Conservation (phyloP, 2,113 vertebrate species). For the Bothrops jararaca region DNA sequence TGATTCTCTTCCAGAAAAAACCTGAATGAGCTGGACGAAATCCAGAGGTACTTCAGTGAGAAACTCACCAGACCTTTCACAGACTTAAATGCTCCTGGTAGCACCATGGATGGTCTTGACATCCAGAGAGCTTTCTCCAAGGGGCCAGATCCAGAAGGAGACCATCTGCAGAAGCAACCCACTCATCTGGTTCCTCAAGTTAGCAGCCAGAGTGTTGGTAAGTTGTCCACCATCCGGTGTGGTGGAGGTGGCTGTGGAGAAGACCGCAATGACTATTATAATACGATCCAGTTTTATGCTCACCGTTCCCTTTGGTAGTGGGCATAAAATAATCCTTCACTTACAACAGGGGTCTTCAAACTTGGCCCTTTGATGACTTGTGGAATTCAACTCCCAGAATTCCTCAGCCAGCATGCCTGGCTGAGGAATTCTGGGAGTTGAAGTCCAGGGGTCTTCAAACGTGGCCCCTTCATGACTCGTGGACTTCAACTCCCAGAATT, state of each 20-base stretch:
- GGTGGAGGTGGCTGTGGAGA: not conserved
- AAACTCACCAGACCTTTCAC: conserved; percentile 80
- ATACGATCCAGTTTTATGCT: not conserved
- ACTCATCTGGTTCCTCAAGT: conserved; percentile 79
- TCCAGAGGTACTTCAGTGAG: conserved; percentile 86
- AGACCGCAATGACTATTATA: not conserved
- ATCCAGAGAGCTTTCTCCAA: not conserved
- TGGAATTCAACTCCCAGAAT: too few species aligned
- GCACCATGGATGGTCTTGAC: conserved; percentile 18
- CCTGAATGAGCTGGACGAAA: conserved; percentile 89
- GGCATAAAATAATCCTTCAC: not conserved
- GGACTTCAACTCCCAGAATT: not conserved
- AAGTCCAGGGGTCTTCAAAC: too few species aligned
- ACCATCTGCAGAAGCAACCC: conserved; percentile 73
- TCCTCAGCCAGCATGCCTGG: too few species aligned
- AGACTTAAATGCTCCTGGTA: conserved; percentile 33
- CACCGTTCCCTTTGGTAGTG: too few species aligned
- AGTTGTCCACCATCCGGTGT: conserved; percentile 24
- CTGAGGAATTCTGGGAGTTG: too few species aligned
- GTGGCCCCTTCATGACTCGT: too few species aligned
- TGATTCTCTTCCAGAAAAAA: conserved; percentile 76
- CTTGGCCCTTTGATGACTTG: too few species aligned
- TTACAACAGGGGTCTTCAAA: too few species aligned
- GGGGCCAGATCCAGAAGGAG: conserved; percentile 20
- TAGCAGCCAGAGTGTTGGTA: conserved; percentile 80